Percentiles rank a stretch among this genome's conserved stretches.
These are phyloP conservation scores for Neosilurus mollespiculum DNA, from an alignment of 2,797 vertebrate genomes.

Conservation along the genomic window DNA sequence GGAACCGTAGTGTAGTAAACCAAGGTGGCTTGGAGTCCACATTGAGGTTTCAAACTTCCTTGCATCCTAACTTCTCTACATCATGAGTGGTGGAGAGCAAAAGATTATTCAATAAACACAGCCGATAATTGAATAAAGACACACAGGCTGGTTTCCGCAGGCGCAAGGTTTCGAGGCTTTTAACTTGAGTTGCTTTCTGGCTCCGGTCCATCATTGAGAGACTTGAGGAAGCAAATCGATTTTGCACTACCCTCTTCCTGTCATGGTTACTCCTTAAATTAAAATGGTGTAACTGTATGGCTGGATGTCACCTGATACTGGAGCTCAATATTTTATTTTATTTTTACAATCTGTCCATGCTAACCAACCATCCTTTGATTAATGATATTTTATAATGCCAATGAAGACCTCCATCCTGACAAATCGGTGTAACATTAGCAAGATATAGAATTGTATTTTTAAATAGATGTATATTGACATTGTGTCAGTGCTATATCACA, in stretches of 20 bases:
- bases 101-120: conserved; percentile 27
- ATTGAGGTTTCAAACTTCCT: conserved; percentile 1
- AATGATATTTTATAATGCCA: not conserved
- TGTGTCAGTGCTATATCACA: not conserved
- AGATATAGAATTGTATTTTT: not conserved
- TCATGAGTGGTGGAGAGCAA: not conserved
- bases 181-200: conserved; percentile 36
- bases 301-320: conserved; percentile 4
- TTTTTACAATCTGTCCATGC: not conserved
- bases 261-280: conserved; percentile 31
- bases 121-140: conserved; percentile 28
- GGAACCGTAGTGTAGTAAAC: not conserved
- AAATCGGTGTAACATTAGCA: not conserved
- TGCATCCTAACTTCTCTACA: conserved; percentile 2
- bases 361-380: not conserved
- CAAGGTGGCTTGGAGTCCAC: not conserved
- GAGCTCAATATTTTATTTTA: not conserved
- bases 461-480: not conserved
- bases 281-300: conserved; percentile 28
- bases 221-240: conserved; percentile 24
- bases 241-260: conserved; percentile 31
- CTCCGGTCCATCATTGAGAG: conserved; percentile 3
- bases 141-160: conserved; percentile 14
- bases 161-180: conserved; percentile 23
- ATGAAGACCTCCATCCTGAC: not conserved